Evolutionary conservation across 2,113 vertebrate species (phyloP).

Genomic region (Bos indicus): DNA sequence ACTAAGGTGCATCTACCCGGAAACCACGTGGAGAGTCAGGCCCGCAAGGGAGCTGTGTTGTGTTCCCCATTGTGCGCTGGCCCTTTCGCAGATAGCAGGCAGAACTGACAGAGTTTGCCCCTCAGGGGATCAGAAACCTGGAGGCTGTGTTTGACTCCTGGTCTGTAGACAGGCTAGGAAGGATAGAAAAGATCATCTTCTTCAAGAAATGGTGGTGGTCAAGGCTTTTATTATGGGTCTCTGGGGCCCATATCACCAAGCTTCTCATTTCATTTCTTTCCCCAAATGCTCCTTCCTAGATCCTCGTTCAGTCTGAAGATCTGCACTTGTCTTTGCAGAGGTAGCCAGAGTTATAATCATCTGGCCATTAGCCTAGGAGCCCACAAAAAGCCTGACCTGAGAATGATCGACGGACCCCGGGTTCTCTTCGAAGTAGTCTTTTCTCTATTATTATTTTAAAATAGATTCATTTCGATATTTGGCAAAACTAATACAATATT

Average conservation of each 20-base stretch:
- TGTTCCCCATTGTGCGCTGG: too few species aligned
- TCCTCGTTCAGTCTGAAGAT: too few species aligned
- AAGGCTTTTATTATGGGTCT: background rate
- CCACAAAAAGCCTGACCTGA: background rate
- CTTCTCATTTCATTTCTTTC: background rate
- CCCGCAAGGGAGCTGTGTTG: accelerated
- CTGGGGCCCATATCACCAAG: background rate
- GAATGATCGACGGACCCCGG: background rate
- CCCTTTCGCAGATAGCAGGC: accelerated
- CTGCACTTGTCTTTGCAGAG: background rate
- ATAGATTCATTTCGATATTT: too few species aligned
- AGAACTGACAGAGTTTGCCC: background rate
- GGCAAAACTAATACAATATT: too few species aligned
- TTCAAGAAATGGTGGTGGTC: too few species aligned
- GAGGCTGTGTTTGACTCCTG: background rate
- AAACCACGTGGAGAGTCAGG: accelerated
- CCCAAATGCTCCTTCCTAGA: background rate
- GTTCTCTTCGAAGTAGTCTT: background rate
- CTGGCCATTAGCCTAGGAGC: background rate
- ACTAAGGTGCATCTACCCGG: background rate
- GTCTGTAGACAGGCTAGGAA: background rate
- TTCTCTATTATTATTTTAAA: background rate
- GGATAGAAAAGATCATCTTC: accelerated
- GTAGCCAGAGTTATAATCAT: background rate
- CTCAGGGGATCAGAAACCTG: background rate